These are phyloP conservation scores for Sorex fumeus DNA, from an alignment of 2,113 vertebrate species.

Conservation along the genomic window DNA sequence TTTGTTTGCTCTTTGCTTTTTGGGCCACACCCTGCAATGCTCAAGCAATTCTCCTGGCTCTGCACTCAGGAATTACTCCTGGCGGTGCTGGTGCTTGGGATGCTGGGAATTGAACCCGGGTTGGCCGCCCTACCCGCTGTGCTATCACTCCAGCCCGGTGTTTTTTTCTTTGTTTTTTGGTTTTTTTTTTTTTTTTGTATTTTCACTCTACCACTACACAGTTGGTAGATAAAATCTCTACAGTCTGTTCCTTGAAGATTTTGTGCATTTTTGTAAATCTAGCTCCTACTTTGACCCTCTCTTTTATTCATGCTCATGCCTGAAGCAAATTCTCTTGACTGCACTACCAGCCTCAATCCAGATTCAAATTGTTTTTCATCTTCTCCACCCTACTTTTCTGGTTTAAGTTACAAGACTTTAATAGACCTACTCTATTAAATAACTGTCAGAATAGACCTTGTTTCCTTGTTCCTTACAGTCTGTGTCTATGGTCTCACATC, in stretches of 20 bases:
- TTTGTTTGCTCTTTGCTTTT: no score
- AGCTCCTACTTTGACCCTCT: neutral
- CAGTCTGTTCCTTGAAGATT: neutral
- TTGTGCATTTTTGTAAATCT: neutral
- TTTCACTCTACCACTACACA: neutral
- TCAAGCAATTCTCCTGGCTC: no score
- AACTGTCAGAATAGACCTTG: no score
- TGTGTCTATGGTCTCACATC: neutral
- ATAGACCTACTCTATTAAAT: no score
- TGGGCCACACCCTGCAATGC: no score
- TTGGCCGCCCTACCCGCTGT: no score
- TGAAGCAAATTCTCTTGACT: neutral
- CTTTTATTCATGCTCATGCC: neutral
- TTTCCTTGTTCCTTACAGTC: neutral
- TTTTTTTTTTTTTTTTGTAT: no score
- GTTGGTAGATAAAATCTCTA: neutral
- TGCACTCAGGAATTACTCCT: no score
- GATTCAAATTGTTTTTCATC: neutral
- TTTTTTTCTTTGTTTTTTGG: no score
- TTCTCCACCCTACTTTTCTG: neutral
- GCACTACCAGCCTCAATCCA: neutral
- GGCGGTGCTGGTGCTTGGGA: no score
- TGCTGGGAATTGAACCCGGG: no score
- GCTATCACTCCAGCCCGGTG: no score
- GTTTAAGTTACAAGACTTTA: neutral